Evolutionary conservation across 2,113 vertebrate species (phyloP), one percentile per base, ranked within the genome.

Genomic region (Oryzias celebensis): DNA sequence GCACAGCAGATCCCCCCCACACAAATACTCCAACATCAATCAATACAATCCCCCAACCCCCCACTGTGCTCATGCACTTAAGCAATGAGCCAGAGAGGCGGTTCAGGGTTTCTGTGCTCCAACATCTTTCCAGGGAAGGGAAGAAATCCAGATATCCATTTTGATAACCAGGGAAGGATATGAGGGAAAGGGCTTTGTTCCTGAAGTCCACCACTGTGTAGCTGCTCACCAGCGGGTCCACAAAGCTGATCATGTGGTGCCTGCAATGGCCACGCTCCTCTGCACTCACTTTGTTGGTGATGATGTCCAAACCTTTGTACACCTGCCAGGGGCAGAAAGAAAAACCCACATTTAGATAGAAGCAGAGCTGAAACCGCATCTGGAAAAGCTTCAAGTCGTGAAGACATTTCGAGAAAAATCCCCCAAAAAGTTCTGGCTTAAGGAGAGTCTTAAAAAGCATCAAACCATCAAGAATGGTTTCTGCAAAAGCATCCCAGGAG

Each of bases 241-340:
- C 91, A 10, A 96, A 97, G 84, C 94, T 91, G 90, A 98, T 95
- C 97, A 99, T 99, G 89, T 99, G 97, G 86, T 99, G 96, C 1
- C 18, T 90, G 90, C 97, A 99, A 31, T 94, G 87, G 5, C 69
- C 79, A 66, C 92, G 89, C 72, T 99, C 95, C 80, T 93, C 92
- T 0, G 68, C 56, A 5, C 93, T 95, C 65, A 96, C 95, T 78
- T 99, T 98, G 81, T 98, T 98, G 24, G 97, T 99, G 87, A 98
- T 94, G 82, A 99, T 95, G 81, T 99, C 94, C 59, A 99, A 89
- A 22, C 97, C 97, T 57, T 94, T 90, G 78, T 99, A 99, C 52
- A 98, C 94, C 96, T 99, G 84, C 7, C 43, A 44, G 63, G 41
- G 20, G 75, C 5, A 69, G n/a, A 56, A 58, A 59, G 52, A 14